Evolutionary conservation across 2,797 vertebrate genomes (phyloP).

Genomic region (Sebastolobus alascanus): DNA sequence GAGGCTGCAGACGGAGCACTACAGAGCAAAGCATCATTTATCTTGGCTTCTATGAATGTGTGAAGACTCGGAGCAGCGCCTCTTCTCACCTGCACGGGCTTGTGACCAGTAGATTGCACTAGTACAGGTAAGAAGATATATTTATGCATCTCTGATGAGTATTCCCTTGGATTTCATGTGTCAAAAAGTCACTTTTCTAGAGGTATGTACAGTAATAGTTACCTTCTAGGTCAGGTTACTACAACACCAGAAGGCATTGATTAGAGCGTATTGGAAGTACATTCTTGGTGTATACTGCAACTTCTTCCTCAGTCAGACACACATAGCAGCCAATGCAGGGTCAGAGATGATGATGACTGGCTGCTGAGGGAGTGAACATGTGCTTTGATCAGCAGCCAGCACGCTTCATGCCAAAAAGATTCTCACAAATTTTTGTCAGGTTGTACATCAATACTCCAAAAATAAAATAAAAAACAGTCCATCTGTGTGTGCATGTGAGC

Average conservation of each 20-base stretch:
- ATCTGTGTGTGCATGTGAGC: constrained; percentile 15
- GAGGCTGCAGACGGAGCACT: constrained; percentile 40
- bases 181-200: background rate
- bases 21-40: constrained; percentile 49
- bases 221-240: background rate
- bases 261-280: constrained; percentile 41
- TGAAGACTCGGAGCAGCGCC: constrained; percentile 20
- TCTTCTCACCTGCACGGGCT: constrained; percentile 43
- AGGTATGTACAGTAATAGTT: background rate
- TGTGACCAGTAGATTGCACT: background rate
- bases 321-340: constrained; percentile 29
- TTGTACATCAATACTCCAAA: constrained; percentile 46
- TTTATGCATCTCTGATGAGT: background rate
- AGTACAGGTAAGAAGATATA: constrained; percentile 56
- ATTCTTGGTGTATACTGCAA: constrained; percentile 57
- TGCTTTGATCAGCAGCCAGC: constrained; percentile 56
- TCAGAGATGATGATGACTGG: constrained; percentile 53
- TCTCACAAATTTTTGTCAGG: constrained; percentile 30
- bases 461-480: constrained; percentile 9
- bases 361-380: constrained; percentile 55
- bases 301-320: constrained; percentile 55
- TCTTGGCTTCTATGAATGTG: constrained; percentile 28
- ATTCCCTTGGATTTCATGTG: background rate
- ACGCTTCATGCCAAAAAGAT: constrained; percentile 22
- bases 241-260: constrained; percentile 7